phyloP scores from a whole-genome alignment of 1,140 invertebrate species.

The Diorhabda carinulata region DNA sequence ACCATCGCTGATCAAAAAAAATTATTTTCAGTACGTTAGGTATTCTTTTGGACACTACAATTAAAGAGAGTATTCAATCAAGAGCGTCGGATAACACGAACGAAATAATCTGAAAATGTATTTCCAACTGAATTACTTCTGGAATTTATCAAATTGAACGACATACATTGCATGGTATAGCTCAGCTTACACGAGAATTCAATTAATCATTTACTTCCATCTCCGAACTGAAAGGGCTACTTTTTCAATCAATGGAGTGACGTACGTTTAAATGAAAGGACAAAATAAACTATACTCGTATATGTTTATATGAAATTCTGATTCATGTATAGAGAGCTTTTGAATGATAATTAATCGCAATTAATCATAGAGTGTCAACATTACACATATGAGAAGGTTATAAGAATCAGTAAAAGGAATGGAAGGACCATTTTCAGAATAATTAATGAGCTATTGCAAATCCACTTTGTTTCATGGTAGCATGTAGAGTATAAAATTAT shows the following conservation, averaged over 20 bases:
- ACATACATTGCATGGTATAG: conserved; percentile 23
- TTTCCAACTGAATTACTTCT: conserved; percentile 33
- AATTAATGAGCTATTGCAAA: no score
- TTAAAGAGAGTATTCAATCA: conserved; percentile 25
- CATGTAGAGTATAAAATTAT: no score
- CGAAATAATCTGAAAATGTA: conserved; percentile 30
- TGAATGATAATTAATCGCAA: background rate
- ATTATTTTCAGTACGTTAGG: background rate
- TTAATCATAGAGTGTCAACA: background rate
- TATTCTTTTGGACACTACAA: background rate
- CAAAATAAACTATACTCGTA: background rate
- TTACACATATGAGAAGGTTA: background rate
- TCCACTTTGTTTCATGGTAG: no score
- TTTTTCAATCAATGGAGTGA: conserved; percentile 28
- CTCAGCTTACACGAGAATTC: conserved; percentile 36
- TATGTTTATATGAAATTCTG: conserved; percentile 1
- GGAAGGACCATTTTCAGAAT: no score
- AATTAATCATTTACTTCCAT: conserved; percentile 37
- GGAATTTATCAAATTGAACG: conserved; percentile 37
- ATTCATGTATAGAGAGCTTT: background rate
- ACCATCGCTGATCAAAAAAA: background rate
- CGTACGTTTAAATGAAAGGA: background rate
- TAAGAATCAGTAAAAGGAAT: background rate
- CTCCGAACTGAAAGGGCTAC: conserved; percentile 32
- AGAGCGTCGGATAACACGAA: conserved; percentile 27